Evolutionary conservation across 2,113 vertebrate species (phyloP).

Genomic region (Xenopus tropicalis): DNA sequence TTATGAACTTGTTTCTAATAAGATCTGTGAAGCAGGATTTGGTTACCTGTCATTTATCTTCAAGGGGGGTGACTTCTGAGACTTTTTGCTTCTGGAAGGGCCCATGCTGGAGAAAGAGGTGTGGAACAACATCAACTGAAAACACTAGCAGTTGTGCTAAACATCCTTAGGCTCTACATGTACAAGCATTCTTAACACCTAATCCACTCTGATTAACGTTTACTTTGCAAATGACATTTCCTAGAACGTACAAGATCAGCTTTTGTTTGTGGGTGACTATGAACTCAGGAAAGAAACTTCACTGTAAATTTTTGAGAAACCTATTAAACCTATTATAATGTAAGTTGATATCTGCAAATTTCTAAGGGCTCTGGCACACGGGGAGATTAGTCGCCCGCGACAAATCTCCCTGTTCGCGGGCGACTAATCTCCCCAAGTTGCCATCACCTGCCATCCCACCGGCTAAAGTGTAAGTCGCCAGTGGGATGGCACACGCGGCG

Average conservation of each 20-base stretch:
- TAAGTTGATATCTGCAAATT: no score
- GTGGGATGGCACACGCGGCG: no score
- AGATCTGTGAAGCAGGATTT: constrained; percentile 49
- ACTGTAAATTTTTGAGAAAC: no score
- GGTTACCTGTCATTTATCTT: constrained; percentile 51
- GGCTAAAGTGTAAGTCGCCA: no score
- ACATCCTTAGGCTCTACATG: constrained; percentile 40
- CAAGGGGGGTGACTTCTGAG: constrained; percentile 53
- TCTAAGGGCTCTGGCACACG: no score
- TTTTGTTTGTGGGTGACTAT: not conserved
- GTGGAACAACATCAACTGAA: constrained; percentile 47
- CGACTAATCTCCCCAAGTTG: no score
- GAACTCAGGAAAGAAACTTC: no score
- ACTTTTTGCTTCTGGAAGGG: constrained; percentile 44
- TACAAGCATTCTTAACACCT: constrained; percentile 39
- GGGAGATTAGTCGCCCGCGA: no score
- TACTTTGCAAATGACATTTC: constrained; percentile 36
- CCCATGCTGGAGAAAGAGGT: constrained; percentile 48
- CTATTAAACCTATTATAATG: no score
- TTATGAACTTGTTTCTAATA: constrained; percentile 58
- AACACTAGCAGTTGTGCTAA: constrained; percentile 56
- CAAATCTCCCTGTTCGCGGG: no score
- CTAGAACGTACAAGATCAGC: not conserved
- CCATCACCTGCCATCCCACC: no score
- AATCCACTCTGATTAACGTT: constrained; percentile 41